Evolutionary conservation across 2,797 vertebrate genomes (phyloP).

Genomic region (Poeciliopsis infans): DNA sequence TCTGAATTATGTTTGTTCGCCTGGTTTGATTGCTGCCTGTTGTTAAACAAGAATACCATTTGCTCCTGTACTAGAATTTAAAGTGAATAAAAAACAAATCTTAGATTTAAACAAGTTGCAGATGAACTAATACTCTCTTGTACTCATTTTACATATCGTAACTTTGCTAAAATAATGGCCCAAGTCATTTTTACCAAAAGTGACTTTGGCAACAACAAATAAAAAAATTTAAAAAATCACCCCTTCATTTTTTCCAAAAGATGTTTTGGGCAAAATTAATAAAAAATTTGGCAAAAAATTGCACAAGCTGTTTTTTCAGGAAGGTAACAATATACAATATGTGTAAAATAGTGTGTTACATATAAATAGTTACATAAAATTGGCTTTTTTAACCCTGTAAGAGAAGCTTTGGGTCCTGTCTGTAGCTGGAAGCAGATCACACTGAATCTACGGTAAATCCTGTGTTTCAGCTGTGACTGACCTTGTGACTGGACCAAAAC

Average conservation of each 20-base stretch:
- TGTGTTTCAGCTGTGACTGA: conserved; percentile 20
- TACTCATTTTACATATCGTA: not conserved
- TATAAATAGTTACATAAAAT: too few species aligned
- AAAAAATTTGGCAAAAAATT: too few species aligned
- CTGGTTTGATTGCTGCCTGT: not conserved
- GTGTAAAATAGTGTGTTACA: too few species aligned
- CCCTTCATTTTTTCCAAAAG: too few species aligned
- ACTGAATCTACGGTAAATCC: conserved; percentile 13
- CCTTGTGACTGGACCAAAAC: conserved; percentile 32
- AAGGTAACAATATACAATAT: too few species aligned
- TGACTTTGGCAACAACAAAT: too few species aligned
- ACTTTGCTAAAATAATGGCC: too few species aligned
- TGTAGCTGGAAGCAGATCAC: conserved; percentile 3
- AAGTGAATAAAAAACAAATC: not conserved
- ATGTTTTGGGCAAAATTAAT: too few species aligned
- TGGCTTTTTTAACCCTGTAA: not conserved
- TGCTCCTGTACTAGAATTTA: not conserved
- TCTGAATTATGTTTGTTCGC: not conserved
- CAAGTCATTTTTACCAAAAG: too few species aligned
- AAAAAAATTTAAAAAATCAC: too few species aligned
- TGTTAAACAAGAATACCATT: not conserved
- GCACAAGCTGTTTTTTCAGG: too few species aligned
- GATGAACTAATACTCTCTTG: not conserved
- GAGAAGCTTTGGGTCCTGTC: not conserved
- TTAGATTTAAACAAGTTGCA: not conserved